A percentile compares a stretch with the other conserved stretches of the same genome.
These are phyloP conservation scores for Galbula dea DNA, from an alignment of 2,113 vertebrate species.

Conservation along the genomic window DNA sequence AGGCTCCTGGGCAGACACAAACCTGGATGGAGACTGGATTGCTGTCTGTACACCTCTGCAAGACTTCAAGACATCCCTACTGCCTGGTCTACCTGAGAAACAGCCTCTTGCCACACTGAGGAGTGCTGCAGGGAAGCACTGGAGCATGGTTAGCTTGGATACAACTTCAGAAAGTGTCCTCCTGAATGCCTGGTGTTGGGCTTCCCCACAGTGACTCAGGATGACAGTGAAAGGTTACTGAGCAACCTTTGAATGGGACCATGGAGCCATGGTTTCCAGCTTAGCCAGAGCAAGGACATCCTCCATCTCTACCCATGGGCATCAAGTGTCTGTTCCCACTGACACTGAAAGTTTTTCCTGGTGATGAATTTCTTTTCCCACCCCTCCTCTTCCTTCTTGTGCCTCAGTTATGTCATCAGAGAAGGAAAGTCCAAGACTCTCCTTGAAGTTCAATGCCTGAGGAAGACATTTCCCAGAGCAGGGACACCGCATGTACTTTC, in stretches of 20 bases:
- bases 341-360: not conserved
- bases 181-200: not conserved
- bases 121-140: not conserved
- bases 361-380: not conserved
- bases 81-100: not conserved
- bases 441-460: not conserved
- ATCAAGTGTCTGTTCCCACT: not conserved
- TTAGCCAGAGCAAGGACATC: not conserved
- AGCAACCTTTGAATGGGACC: fast-evolving
- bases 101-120: not conserved
- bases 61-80: not conserved
- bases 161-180: not conserved
- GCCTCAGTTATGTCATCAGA: not conserved
- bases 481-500: not conserved
- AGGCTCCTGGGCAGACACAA: not conserved
- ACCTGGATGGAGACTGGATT: fast-evolving
- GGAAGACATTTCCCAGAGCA: not conserved
- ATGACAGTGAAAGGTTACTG: not conserved
- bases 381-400: not conserved
- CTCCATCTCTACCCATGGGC: not conserved
- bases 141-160: not conserved
- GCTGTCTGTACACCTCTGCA: not conserved
- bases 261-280: not conserved
- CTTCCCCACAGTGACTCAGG: not conserved
- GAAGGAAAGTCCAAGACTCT: not conserved